A percentile compares a stretch with the other conserved stretches of the same genome.
Conservation (phyloP, 2,888 invertebrate genomes). For the Fissipunctia ypsillon region DNA sequence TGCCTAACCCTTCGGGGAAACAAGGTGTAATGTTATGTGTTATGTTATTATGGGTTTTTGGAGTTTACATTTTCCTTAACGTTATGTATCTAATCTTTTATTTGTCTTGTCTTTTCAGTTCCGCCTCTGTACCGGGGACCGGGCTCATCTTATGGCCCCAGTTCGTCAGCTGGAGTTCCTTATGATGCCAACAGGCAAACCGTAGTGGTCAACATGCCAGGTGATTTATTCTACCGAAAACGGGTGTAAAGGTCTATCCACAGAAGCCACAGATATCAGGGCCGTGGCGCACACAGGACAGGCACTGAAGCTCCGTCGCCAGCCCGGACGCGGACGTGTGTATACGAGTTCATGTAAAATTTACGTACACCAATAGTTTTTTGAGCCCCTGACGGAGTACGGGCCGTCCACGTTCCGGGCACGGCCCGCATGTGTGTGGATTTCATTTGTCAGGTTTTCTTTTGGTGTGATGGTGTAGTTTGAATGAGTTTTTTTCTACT, state of each 20-base stretch:
- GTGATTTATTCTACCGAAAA: slow-evolving; percentile 9
- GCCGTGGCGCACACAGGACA: no score
- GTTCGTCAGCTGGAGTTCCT: slow-evolving; percentile 15
- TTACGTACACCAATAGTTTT: neutral
- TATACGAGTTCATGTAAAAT: neutral
- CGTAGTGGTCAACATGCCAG: slow-evolving; percentile 57
- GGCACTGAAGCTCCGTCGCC: neutral
- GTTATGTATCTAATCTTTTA: neutral
- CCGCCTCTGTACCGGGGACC: slow-evolving; percentile 39
- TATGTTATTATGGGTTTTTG: no score
- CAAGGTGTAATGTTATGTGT: no score
- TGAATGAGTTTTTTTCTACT: slow-evolving; percentile 25
- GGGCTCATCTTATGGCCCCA: slow-evolving; percentile 30
- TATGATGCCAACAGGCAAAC: slow-evolving; percentile 41
- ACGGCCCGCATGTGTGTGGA: neutral
- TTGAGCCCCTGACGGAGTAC: neutral
- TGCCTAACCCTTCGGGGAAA: no score
- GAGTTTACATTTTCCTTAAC: neutral
- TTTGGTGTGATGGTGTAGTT: neutral
- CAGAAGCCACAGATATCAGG: neutral
- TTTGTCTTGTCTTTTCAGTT: slow-evolving; percentile 44
- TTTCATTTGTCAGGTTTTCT: neutral
- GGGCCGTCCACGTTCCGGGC: no score
- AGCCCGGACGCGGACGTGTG: neutral
- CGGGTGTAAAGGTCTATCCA: no score